phyloP scores from a whole-genome alignment of 2,113 vertebrate genomes.

The Piprites chloris region DNA sequence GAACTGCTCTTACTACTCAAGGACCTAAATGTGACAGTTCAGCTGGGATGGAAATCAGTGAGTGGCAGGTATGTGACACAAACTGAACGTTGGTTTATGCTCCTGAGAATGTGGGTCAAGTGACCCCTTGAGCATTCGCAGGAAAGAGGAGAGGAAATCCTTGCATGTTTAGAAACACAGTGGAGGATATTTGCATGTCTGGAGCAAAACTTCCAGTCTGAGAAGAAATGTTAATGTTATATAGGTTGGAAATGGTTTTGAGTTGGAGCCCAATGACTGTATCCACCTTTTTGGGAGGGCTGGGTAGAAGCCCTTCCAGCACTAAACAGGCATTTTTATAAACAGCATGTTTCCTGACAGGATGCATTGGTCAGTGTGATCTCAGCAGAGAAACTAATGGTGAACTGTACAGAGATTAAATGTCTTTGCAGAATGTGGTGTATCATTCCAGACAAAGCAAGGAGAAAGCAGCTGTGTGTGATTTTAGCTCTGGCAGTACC shows the following conservation, averaged over 20 bases:
- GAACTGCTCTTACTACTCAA: not conserved
- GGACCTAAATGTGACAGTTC: not conserved
- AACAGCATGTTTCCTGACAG: not conserved
- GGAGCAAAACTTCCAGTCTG: not conserved
- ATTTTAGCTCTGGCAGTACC: conserved; percentile 60
- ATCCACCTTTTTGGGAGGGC: not conserved
- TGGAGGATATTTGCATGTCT: not conserved
- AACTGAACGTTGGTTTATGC: not conserved
- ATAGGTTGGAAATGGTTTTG: not conserved
- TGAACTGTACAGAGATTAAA: not conserved
- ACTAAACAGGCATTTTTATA: not conserved
- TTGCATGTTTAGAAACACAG: not conserved
- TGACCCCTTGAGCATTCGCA: not conserved
- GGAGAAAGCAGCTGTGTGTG: not conserved
- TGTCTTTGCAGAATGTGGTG: not conserved
- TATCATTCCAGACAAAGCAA: not conserved
- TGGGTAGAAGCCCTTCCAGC: not conserved
- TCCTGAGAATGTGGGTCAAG: not conserved
- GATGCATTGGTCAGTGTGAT: not conserved
- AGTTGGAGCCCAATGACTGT: not conserved
- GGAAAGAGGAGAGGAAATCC: not conserved
- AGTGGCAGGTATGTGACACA: not conserved
- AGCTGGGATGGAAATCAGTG: not conserved
- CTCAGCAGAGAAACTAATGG: not conserved
- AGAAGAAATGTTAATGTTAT: not conserved